Base-by-base conservation (phyloP, 1,140 invertebrate species). In the Drusus annulatus region DNA sequence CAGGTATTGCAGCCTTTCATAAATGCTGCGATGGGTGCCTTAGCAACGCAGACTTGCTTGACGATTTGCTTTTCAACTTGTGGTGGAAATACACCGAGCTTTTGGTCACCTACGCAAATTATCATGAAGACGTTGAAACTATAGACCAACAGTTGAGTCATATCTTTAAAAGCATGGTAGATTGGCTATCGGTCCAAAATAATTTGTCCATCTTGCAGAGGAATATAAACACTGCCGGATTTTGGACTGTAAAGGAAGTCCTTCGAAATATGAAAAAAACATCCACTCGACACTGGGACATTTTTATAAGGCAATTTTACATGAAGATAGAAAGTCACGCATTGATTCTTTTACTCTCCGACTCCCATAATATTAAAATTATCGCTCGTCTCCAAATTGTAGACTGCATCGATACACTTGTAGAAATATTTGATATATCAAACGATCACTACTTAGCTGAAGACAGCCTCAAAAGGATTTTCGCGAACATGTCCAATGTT, bases 31-130 rank as follows among this genome's bases (percentile, higher is more conserved):
- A 65, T 60, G 58, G 13, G 0, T 4, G 17, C 15, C 36, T 25
- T 68, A n/a, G 10, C 2, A 52, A 25, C 3, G 60, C 25, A 5
- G 71, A 75, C 17, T 23, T 31, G n/a, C 15, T 75, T 4, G 71
- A 75, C 8, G 71, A 75, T 75, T 28, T 75, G 13, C 8, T 31
- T 28, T 56, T 58, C 36, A 75, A 75, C 15, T 58, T 75, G 36
- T 31, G 15, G 13, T 75, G 71, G 71, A 75, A 75, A 10, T 58
- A 25, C 31, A 8, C 15, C n/a, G 52, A 75, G 23, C 36, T 75
- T 19, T 25, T 73, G 51, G 50, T 52, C 21, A 15, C 3, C 1
- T 19, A 52, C 19, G 36, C 31, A 36, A 31, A 36, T 16, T 17
- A 36, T 17, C n/a, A 31, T 4, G 23, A 25, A 45, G 36, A n/a